These are phyloP conservation scores for Schizaphis graminum DNA, from an alignment of 2,888 invertebrate species.

Conservation along the genomic window DNA sequence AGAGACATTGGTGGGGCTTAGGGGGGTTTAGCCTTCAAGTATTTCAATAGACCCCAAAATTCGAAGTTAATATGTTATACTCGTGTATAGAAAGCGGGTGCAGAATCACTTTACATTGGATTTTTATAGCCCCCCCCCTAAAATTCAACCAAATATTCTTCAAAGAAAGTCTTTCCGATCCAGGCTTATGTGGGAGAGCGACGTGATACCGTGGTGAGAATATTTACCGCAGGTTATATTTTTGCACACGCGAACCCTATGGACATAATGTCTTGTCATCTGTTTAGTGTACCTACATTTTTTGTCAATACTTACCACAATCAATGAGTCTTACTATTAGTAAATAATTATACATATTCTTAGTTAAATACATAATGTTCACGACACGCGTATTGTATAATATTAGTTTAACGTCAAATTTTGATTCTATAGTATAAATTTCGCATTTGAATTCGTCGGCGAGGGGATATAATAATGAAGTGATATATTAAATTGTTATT, in stretches of 20 bases:
- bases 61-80: no score
- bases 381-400: not conserved
- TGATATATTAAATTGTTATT: not conserved
- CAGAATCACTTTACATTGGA: no score
- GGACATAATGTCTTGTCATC: not conserved
- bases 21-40: no score
- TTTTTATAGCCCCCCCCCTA: no score
- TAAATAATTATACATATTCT: not conserved
- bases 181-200: not conserved
- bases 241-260: not conserved
- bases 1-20: no score
- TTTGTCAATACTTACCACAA: not conserved
- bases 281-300: not conserved
- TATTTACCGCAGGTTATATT: no score
- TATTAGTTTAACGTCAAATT: not conserved
- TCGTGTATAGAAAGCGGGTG: no score
- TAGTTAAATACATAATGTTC: not conserved
- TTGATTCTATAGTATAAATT: not conserved
- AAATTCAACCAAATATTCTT: no score
- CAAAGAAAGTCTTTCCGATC: not conserved
- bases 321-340: not conserved
- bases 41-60: no score
- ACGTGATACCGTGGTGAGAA: no score
- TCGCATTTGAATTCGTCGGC: not conserved
- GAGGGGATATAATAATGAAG: not conserved